Evolutionary conservation across 2,888 invertebrate genomes (phyloP), one percentile per base, ranked within the genome.

Genomic region (Deilephila porcellus): DNA sequence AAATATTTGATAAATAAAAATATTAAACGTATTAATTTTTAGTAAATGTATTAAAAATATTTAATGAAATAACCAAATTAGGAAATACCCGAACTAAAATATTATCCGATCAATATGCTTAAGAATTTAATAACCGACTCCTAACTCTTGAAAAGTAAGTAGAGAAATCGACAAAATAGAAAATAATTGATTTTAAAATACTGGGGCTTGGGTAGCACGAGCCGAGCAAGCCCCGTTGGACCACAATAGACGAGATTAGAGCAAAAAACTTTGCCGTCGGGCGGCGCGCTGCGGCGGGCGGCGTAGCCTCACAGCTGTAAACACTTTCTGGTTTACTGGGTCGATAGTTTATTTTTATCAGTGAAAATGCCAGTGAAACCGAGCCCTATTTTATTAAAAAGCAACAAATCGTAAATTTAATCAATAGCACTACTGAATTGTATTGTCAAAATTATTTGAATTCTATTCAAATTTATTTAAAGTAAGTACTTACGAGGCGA

Each of bases 291-390:
- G 82, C 88, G 86, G 87, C 81, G 81, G 79, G 79, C 80, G 80
- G 82, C 83, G 79, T 73, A 79, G 76, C 85, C 79, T 83, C 79
- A 81, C 80, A 83, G 82, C 83, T 82, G 84, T 83, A 82, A 81
- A 79, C 82, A 83, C 84, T 89, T 90, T 89, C 91, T 89, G 88
- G 88, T 88, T 92, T 88, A 92, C 89, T 93, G 84, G 93, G 91
- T 91, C 92, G 88, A 87, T 56, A 56, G 56, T 88, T 90, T 88
- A 89, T 88, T 78, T 88, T 77, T 80, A 87, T n/a, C 60, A 88
- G 87, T 86, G 88, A 89, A 90, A 91, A 90, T 88, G 79, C 76
- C 76, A 88, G 89, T 88, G 88, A 91, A 92, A 91, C 83, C 83
- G 75, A 79, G 78, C 82, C 88, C 84, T 88, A 88, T 87, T 89